Evolutionary conservation across 1,140 invertebrate species (phyloP), one percentile per base, ranked within the genome.

Genomic region (Dreissena rostriformis): DNA sequence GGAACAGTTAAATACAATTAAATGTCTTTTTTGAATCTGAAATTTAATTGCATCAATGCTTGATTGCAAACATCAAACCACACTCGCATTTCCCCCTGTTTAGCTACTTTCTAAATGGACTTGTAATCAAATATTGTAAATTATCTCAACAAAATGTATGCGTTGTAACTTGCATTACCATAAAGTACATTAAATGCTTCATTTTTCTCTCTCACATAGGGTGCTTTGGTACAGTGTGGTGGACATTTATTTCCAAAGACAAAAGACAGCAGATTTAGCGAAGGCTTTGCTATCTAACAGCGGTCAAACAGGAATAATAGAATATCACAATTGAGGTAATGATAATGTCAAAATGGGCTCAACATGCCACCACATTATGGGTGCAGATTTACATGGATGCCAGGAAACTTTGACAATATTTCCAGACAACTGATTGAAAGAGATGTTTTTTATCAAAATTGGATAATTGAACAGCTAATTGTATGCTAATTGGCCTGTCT

Each of bases 381-480:
- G 68, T 72, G 53, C 22, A 28, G 63, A 72, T 67, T 55, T 28
- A 14, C 14, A 28, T 19, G 49, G 24, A 53, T 65, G 63, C 79
- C 39, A 51, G 49, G 70, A 81, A 73, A 72, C 55, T 24, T 24
- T 81, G 79, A 14, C 53, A 66, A 68, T 51, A 73, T 81, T 81
- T 68, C 73, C 57, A 65, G 19, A 4, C 53, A 24, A 39, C 67
- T 81, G 79, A 81, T 81, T 66, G 28, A 19, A 49, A 19, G 22
- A 72, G 79, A 81, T 73, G 70, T 73, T 79, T 81, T n/a, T 72
- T 81, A 81, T 81, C 79, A 61, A 81, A 81, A 81, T 81, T 81
- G 79, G 68, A 81, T 73, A 81, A 81, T 81, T 72, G 79, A 53
- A 26, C 26, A 5, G 57, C 68, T 81, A 81, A 81, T 81, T 81